Base-by-base conservation (phyloP, 2,888 invertebrate genomes). In the Diarsia dahlii region DNA sequence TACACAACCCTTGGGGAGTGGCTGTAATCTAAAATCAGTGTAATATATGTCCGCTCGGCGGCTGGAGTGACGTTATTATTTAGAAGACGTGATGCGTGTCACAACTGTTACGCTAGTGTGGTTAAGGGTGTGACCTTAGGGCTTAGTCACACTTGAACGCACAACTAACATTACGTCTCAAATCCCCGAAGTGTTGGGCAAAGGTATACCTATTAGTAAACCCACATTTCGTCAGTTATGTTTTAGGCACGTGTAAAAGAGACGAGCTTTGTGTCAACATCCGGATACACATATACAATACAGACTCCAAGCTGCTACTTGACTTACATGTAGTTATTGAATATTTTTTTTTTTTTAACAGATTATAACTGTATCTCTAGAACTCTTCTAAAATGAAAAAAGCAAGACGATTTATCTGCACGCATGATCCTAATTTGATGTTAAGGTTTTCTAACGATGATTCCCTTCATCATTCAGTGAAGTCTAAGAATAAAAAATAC, bases 11-110 rank as follows among this genome's bases (percentile, higher is more conserved):
- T 39, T 0, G n/a, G 39, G 60, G 54, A 54, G 48, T 12, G 48
- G 28, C 58, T 60, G 34, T 76, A 64, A 71, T 81, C 85, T 82
- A 60, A 82, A 85, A 85, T 75, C 84, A 68, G 76, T 67, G 46
- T 85, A 82, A 85, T 82, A 82, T 81, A 72, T 73, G 82, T 73
- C 82, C 69, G 81, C 65, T 68, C 20, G 54, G 78, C 81, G 77
- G 54, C 66, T 28, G 28, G 62, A 71, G 71, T 70, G 85, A 82
- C 82, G 70, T 77, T 82, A 78, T 85, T 73, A 82, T 82, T 82
- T 82, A 69, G 82, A 60, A 62, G 67, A 73, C 39, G 66, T 85
- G 82, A 82, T 67, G 67, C 72, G 71, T 77, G 82, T 82, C 72
- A 82, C 85, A 82, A 73, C 78, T 82, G 78, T 77, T 77, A 68